Percentiles rank a stretch among this genome's conserved stretches.
These are phyloP conservation scores for Marcusenius ussheri DNA, from an alignment of 2,113 vertebrate species.

Conservation along the genomic window DNA sequence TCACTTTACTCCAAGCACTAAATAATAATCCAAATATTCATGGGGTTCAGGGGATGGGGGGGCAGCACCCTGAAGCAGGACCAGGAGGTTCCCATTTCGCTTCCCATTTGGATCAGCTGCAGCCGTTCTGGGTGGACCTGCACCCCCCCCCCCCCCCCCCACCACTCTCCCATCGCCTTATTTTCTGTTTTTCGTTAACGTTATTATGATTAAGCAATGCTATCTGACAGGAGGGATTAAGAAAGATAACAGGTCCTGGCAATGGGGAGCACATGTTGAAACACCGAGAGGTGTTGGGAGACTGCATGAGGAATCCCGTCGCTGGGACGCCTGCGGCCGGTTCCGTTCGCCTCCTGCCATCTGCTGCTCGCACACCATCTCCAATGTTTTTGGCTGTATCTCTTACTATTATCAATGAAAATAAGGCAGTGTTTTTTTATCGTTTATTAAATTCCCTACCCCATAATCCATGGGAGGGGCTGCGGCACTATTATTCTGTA, in stretches of 20 bases:
- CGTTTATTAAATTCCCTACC: not conserved
- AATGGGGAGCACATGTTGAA: constrained; percentile 44
- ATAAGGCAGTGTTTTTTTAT: not conserved
- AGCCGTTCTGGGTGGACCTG: constrained; percentile 16
- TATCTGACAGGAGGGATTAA: constrained; percentile 45
- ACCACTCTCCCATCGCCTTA: constrained; percentile 15
- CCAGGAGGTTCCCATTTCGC: constrained; percentile 54
- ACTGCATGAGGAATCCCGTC: constrained; percentile 27
- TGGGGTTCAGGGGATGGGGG: constrained; percentile 32
- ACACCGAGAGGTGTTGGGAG: constrained; percentile 24
- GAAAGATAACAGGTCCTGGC: constrained; percentile 30
- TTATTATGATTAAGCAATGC: constrained; percentile 47
- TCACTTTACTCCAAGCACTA: constrained; percentile 40
- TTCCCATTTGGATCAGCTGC: constrained; percentile 49
- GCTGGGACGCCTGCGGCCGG: not conserved
- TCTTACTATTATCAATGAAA: not conserved
- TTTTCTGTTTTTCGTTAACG: constrained; percentile 31
- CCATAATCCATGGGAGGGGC: not conserved
- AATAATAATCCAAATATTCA: constrained; percentile 54
- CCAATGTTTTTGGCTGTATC: not conserved
- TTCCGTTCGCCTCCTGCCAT: constrained; percentile 23
- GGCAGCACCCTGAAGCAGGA: constrained; percentile 39
- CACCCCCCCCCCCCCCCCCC: constrained; percentile 3
- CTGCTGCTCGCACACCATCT: not conserved
- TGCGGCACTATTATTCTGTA: not conserved